Evolutionary conservation across 2,888 invertebrate genomes (phyloP).

Genomic region (Noctua pronuba): DNA sequence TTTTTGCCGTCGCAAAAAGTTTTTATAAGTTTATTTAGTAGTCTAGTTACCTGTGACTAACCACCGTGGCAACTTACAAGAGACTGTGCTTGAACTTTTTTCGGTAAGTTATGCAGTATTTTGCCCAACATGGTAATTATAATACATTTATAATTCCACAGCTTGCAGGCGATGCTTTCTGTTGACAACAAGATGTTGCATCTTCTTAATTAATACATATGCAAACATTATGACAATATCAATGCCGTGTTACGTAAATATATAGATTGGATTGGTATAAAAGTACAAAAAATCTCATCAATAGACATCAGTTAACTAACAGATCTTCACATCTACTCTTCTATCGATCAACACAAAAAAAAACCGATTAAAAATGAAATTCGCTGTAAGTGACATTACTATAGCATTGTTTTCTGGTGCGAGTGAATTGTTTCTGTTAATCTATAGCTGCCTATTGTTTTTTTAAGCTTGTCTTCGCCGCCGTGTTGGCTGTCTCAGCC

Average conservation of each 20-base stretch:
- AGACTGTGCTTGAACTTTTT: constrained; percentile 3
- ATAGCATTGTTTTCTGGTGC: constrained; percentile 10
- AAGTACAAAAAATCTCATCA: constrained; percentile 68
- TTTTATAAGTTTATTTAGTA: not conserved
- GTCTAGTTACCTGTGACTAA: not conserved
- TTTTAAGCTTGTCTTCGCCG: constrained; percentile 74
- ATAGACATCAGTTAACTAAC: constrained; percentile 71
- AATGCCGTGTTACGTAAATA: constrained; percentile 80
- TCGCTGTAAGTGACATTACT: constrained; percentile 73
- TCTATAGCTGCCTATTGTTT: constrained; percentile 9
- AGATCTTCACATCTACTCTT: constrained; percentile 54
- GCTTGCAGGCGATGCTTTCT: constrained; percentile 41
- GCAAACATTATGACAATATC: constrained; percentile 76
- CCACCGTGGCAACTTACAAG: not conserved
- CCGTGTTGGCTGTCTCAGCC: constrained; percentile 77
- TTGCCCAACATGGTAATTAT: constrained; percentile 28
- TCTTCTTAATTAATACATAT: constrained; percentile 73
- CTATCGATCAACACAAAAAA: constrained; percentile 28
- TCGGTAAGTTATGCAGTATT: constrained; percentile 19
- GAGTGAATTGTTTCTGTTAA: not conserved
- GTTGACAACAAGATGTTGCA: constrained; percentile 60
- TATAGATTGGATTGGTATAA: constrained; percentile 73
- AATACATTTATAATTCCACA: constrained; percentile 54
- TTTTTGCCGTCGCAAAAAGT: not conserved
- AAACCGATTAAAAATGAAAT: constrained; percentile 77